Evolutionary conservation across 1,140 invertebrate species (phyloP), one percentile per base, ranked within the genome.

Genomic region (Euura saliciscinereae): DNA sequence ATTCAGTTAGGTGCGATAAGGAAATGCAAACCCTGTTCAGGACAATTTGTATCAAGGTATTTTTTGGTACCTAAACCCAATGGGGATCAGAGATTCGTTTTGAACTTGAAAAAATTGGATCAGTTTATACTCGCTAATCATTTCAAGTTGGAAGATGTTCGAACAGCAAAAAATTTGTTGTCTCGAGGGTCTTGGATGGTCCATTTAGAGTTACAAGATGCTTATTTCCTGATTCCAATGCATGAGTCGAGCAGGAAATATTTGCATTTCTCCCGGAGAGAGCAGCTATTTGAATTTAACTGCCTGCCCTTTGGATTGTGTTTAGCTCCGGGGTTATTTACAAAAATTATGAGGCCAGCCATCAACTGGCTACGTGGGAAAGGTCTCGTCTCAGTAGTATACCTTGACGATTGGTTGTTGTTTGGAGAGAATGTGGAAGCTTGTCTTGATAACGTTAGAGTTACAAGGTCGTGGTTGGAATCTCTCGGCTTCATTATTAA

Each of bases 21-120:
- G 73, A 65, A 73, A 68, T 72, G 75, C 43, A 43, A 67, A 44
- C 7, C 66, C 6, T 71, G 45, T 45, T 28, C 59, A 28, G 66
- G 13, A 43, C 65, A 75, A 46, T 74, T 74, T 65, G 71, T 80
- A 42, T 77, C 69, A 72, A 83, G 87, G 86, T 72, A 88, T 66
- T 76, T 71, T 45, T 64, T 76, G 6, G 67, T 73, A n/a, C 69
- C 70, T 66, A 76, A 51, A n/a, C 46, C 46, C 7, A n/a, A 2
- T 51, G 46, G 46, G n/a, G 7, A 7, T 51, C 7, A 51, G 7
- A 51, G 46, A 51, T 51, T 51, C 11, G n/a, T 51, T 8, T 8
- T 51, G 7, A 73, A 68, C 43, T 51, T 77, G 42, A 76, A 79
- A 73, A 43, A 71, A 8, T 46, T 78, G 11, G 78, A 79, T 70